These are phyloP conservation scores for Podarcis raffonei DNA, from an alignment of 2,113 vertebrate genomes.

Conservation along the genomic window DNA sequence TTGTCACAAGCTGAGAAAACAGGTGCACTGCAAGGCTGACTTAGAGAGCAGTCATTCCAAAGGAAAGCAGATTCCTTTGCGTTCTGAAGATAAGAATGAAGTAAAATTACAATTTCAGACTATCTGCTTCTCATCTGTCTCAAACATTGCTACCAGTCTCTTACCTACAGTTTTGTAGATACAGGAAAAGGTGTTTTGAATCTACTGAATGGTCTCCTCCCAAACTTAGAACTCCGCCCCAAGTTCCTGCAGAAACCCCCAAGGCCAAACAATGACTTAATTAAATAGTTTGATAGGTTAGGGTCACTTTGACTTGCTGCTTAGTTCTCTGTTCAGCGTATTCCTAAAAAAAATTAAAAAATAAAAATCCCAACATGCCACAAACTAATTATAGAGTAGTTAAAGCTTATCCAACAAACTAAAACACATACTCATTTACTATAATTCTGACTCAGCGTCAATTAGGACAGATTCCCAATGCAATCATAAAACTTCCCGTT, in stretches of 20 bases:
- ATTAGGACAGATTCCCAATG: constrained; percentile 67
- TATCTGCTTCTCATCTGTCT: not conserved
- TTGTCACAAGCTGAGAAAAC: not conserved
- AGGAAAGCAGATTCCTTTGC: not conserved
- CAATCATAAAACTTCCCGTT: constrained; percentile 69
- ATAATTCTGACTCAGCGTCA: constrained; percentile 67
- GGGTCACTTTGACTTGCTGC: constrained; percentile 16
- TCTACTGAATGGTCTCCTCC: not conserved
- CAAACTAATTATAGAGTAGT: constrained; percentile 49
- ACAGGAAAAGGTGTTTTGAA: not conserved
- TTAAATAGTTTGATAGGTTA: not conserved
- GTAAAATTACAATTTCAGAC: not conserved
- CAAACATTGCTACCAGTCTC: not conserved
- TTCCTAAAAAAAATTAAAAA: constrained; percentile 46
- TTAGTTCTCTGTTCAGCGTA: constrained; percentile 47
- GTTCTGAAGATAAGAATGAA: not conserved
- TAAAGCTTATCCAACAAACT: constrained; percentile 61
- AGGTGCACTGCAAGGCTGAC: not conserved
- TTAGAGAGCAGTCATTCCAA: not conserved
- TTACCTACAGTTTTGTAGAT: not conserved
- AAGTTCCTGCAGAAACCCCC: not conserved
- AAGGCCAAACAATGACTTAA: constrained; percentile 7
- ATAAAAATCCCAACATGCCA: constrained; percentile 18
- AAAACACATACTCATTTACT: constrained; percentile 67
- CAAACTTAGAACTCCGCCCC: not conserved